phyloP scores from a whole-genome alignment of 2,113 vertebrate species.

The Orycteropus afer region DNA sequence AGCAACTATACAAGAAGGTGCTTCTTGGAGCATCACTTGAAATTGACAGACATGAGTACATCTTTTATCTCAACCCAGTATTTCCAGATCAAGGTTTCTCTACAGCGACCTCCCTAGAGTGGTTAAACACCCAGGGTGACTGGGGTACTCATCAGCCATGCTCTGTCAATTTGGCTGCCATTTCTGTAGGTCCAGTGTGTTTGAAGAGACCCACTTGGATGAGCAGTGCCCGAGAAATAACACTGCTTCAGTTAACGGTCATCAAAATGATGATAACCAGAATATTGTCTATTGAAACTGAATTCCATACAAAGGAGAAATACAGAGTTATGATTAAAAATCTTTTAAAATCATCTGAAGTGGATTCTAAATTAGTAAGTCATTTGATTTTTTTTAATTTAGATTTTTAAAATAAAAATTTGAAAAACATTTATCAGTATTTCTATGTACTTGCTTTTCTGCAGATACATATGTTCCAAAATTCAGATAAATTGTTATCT shows the following conservation, averaged over 20 bases:
- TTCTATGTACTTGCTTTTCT: constrained; percentile 33
- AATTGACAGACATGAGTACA: constrained; percentile 74
- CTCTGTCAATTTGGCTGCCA: rapidly evolving
- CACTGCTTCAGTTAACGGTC: constrained; percentile 88
- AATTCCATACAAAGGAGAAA: constrained; percentile 54
- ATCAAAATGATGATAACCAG: constrained; percentile 83
- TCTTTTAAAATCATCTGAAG: constrained; percentile 84
- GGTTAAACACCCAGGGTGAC: not conserved
- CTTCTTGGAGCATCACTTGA: constrained; percentile 78
- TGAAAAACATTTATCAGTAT: not conserved
- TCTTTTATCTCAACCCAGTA: constrained; percentile 75
- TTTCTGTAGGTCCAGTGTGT: not conserved
- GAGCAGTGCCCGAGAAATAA: constrained; percentile 74
- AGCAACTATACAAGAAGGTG: constrained; percentile 84
- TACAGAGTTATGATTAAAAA: constrained; percentile 81
- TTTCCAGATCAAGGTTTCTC: constrained; percentile 17
- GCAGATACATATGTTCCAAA: constrained; percentile 84
- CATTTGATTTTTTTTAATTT: constrained; percentile 11
- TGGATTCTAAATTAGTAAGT: constrained; percentile 90
- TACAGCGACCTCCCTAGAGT: not conserved
- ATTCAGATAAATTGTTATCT: constrained; percentile 86
- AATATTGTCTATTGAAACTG: constrained; percentile 65
- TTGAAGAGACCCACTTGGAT: not conserved
- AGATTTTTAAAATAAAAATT: not conserved
- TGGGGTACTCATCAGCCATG: not conserved